Evolutionary conservation across 2,113 vertebrate genomes (phyloP), one percentile per base, ranked within the genome.

Genomic region (Sander lucioperca): DNA sequence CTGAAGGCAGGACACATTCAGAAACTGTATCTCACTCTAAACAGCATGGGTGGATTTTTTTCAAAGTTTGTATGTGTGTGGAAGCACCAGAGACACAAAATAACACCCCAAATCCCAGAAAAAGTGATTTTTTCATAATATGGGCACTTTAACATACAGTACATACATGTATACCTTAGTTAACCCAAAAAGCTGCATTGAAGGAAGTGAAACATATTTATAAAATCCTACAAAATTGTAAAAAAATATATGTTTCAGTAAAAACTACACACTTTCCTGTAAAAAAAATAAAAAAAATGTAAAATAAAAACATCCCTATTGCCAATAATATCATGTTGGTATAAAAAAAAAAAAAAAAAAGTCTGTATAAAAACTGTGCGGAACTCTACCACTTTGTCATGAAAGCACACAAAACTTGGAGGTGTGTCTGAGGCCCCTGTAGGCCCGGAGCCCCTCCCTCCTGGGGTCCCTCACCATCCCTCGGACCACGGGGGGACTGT

Each of bases 391-490:
- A 62, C 21, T 21, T 9, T 64, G 10, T 95, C 93, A 99, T 86
- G 97, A 96, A 90, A 99, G 94, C 9, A 96, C 95, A 62, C 98
- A 99, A 12, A 99, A 88, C 91, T 97, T 99, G 65, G 97, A 99
- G 25, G 97, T 96, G 87, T 97, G 96, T 71, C 96, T 94, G 85
- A 97, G 92, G 77, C 96, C 93, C n/a, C 89, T 93, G 79, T 95
- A 96, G 62, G 96, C 92, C 21, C 86, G 84, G 8, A 95, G 93
- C 30, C 95, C 92, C 62, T 96, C 96, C 23, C 94, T 95, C 84
- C 91, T 96, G 0, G 91, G 77, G 83, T 97, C 94, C 71, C 94
- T 95, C 54, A 96, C 96, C 81, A 97, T 94, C 0, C 96, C 94
- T 8, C 93, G 94, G 88, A 97, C 90, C 8, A 96, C 79, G 0